A percentile compares a stretch with the other conserved stretches of the same genome.
These are phyloP conservation scores for Trisateles emortualis DNA, from an alignment of 2,888 invertebrate species.

Conservation along the genomic window DNA sequence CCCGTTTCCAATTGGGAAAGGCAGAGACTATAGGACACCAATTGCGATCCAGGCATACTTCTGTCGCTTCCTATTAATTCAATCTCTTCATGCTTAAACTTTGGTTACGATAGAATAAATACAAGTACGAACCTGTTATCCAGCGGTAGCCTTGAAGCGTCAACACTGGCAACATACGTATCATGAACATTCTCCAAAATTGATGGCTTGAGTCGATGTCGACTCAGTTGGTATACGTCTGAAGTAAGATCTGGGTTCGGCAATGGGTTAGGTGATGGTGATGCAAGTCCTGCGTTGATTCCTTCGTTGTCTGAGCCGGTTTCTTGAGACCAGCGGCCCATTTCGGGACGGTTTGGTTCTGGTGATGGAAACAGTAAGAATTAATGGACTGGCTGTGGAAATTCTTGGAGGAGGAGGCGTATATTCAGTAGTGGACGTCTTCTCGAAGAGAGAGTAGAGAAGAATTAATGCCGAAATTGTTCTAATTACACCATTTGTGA, in stretches of 20 bases:
- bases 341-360: slow-evolving; percentile 68
- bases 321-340: slow-evolving; percentile 92
- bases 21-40: too few relatives aligned
- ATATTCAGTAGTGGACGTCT: too few relatives aligned
- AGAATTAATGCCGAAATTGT: too few relatives aligned
- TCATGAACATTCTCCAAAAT: slow-evolving; percentile 88
- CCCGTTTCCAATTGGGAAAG: too few relatives aligned
- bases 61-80: too few relatives aligned
- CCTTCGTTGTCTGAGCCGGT: slow-evolving; percentile 92
- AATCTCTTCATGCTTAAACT: too few relatives aligned
- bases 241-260: slow-evolving; percentile 93
- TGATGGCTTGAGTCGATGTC: slow-evolving; percentile 85
- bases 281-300: slow-evolving; percentile 56
- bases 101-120: background rate
- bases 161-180: slow-evolving; percentile 82
- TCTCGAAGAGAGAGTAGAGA: too few relatives aligned
- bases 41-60: too few relatives aligned
- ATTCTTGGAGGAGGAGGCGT: too few relatives aligned
- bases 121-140: slow-evolving; percentile 72
- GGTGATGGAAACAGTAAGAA: background rate
- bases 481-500: too few relatives aligned
- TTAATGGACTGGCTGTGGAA: too few relatives aligned
- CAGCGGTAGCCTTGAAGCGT: slow-evolving; percentile 72
- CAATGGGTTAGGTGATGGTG: slow-evolving; percentile 88
- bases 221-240: slow-evolving; percentile 85